Evolutionary conservation across 1,140 invertebrate species (phyloP).

Genomic region (Polypedilum pembai): DNA sequence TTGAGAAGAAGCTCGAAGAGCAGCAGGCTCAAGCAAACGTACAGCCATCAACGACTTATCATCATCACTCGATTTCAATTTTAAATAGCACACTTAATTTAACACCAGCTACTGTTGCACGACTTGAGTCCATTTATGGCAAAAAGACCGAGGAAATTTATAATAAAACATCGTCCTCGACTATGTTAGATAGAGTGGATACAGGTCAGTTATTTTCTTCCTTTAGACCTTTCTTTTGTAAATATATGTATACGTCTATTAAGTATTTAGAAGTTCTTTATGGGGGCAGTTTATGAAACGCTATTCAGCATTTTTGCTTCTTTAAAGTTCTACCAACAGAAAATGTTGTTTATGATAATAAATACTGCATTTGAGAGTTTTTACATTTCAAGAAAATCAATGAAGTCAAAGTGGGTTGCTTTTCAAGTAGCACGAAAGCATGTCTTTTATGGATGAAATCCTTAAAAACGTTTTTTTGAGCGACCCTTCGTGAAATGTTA

Average conservation of each 20-base stretch:
- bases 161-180: slow-evolving; percentile 23
- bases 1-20: slow-evolving; percentile 39
- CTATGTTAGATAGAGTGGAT: slow-evolving; percentile 27
- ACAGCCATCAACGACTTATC: background rate
- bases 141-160: slow-evolving; percentile 29
- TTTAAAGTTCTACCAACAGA: too few species aligned
- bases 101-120: slow-evolving; percentile 24
- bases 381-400: background rate
- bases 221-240: too few species aligned
- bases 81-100: slow-evolving; percentile 32
- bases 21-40: slow-evolving; percentile 20
- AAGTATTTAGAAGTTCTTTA: too few species aligned
- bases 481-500: too few species aligned
- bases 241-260: too few species aligned
- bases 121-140: slow-evolving; percentile 27
- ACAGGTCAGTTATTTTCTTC: slow-evolving; percentile 28
- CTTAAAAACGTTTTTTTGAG: too few species aligned
- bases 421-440: slow-evolving; percentile 11
- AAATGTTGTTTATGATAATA: too few species aligned
- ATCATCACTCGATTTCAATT: slow-evolving; percentile 20
- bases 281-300: too few species aligned
- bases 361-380: too few species aligned
- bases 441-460: background rate
- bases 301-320: too few species aligned
- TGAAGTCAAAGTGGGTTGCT: slow-evolving; percentile 3